These are phyloP conservation scores for Colletes gigas DNA, from an alignment of 1,140 invertebrate species.

Conservation along the genomic window DNA sequence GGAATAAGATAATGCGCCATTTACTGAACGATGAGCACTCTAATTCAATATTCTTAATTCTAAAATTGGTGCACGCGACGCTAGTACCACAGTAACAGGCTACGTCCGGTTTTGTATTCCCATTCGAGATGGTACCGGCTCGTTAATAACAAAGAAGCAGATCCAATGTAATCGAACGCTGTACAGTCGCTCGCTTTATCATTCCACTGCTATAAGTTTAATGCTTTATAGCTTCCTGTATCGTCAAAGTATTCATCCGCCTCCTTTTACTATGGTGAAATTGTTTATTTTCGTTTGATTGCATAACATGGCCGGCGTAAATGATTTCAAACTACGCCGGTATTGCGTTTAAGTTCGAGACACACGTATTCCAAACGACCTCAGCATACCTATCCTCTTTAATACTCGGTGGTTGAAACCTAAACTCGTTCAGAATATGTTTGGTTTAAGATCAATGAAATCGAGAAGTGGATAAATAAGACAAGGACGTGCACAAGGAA, in stretches of 20 bases:
- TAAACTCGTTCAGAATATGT: not conserved
- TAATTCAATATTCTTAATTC: conserved; percentile 70
- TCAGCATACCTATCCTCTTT: conserved; percentile 9
- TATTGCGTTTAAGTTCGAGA: not conserved
- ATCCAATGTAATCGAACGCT: not conserved
- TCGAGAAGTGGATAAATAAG: conserved; percentile 35
- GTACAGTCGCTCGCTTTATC: no score
- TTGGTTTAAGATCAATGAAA: conserved; percentile 30
- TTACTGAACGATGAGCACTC: conserved; percentile 17
- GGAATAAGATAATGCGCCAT: conserved; percentile 9
- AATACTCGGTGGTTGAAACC: conserved; percentile 16
- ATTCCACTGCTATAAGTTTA: no score
- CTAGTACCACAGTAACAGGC: conserved; percentile 22
- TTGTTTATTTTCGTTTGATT: not conserved
- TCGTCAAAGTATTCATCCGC: no score
- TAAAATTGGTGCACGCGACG: conserved; percentile 63
- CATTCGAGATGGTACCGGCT: not conserved
- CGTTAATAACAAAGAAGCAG: not conserved
- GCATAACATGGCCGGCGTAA: not conserved
- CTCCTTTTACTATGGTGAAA: no score
- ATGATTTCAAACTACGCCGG: not conserved
- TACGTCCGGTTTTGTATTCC: conserved; percentile 45
- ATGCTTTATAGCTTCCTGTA: no score
- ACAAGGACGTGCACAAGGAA: conserved; percentile 11
- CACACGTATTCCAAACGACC: not conserved